Conservation (phyloP, 2,113 vertebrate genomes). For the Mixornis gularis region DNA sequence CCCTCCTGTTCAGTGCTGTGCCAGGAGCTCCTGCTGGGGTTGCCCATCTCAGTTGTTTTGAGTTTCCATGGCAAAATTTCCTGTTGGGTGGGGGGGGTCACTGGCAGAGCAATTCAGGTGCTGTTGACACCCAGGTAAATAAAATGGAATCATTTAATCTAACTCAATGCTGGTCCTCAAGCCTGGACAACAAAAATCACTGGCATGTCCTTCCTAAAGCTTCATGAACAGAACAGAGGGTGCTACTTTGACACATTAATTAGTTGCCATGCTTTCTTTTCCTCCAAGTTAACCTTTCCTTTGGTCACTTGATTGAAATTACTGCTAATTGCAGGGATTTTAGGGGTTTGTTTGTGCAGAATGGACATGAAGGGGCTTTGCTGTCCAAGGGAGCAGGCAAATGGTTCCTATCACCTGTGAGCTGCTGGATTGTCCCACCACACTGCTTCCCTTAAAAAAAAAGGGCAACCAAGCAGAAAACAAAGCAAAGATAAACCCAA, state of each 20-base stretch:
- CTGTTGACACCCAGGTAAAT: constrained; percentile 7
- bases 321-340: constrained; percentile 66
- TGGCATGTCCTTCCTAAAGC: constrained; percentile 51
- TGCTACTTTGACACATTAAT: constrained; percentile 77
- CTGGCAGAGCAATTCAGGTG: constrained; percentile 26
- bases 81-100: not conserved
- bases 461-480: not conserved
- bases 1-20: constrained; percentile 9
- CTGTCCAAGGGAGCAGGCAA: not conserved
- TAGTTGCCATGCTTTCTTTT: constrained; percentile 62
- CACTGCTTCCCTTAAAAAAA: not conserved
- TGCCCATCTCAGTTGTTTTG: not conserved
- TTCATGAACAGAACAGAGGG: constrained; percentile 62
- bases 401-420: constrained; percentile 18
- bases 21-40: constrained; percentile 13
- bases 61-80: not conserved
- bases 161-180: not conserved
- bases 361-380: constrained; percentile 17
- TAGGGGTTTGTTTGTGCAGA: constrained; percentile 54
- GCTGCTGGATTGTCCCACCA: not conserved
- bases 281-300: constrained; percentile 65
- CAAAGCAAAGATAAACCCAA: not conserved
- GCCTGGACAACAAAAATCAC: constrained; percentile 30
- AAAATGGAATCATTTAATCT: constrained; percentile 13
- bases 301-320: constrained; percentile 70